These are phyloP conservation scores for Ochotona princeps DNA, from an alignment of 2,113 vertebrate genomes.

Conservation along the genomic window DNA sequence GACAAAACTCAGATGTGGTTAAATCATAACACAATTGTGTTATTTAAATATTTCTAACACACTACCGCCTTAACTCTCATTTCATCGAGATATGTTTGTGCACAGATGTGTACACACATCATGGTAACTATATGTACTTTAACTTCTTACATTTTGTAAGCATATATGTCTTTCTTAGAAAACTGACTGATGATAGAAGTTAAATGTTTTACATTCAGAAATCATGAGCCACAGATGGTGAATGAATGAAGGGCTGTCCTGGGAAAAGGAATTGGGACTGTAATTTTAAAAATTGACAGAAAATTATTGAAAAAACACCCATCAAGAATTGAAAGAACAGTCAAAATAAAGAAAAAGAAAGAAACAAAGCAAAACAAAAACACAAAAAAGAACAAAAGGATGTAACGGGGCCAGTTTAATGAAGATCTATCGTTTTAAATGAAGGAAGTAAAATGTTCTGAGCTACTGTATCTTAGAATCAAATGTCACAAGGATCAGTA, in stretches of 20 bases:
- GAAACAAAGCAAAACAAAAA: too few species aligned
- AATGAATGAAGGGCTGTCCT: too few species aligned
- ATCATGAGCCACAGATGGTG: not conserved
- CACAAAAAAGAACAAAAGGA: not conserved
- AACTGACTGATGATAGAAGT: not conserved
- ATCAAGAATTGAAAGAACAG: not conserved
- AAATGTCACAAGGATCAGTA: not conserved
- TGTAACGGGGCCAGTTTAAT: not conserved
- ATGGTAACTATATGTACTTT: not conserved
- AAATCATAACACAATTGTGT: slow-evolving; percentile 52
- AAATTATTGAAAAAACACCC: not conserved
- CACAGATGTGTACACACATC: not conserved
- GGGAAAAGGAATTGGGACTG: not conserved
- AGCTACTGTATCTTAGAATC: slow-evolving; percentile 23
- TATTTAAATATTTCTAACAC: slow-evolving; percentile 42
- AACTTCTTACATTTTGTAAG: not conserved
- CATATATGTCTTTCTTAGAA: not conserved
- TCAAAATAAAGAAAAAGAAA: too few species aligned
- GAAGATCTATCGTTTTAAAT: not conserved
- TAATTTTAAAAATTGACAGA: not conserved
- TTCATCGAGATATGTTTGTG: not conserved
- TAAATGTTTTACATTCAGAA: not conserved
- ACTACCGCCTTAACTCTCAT: not conserved
- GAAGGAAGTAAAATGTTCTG: not conserved
- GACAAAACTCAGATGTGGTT: slow-evolving; percentile 26